Percentiles rank a stretch among this genome's conserved stretches.
Conservation (phyloP, 2,113 vertebrate genomes). For the Plecturocebus donacophilus region DNA sequence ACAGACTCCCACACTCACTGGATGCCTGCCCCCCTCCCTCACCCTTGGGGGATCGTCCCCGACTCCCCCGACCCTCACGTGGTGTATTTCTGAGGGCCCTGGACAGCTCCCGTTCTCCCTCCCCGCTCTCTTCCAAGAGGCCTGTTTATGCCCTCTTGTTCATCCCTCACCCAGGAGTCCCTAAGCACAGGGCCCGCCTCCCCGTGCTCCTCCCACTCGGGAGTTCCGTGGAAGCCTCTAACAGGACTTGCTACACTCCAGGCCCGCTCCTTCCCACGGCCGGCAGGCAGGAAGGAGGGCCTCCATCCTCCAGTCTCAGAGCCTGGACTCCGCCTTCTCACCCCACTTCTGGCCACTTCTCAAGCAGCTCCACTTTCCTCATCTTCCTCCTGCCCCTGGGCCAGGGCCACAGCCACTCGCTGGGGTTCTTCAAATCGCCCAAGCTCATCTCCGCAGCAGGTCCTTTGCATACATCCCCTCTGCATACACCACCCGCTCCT, state of each 20-base stretch:
- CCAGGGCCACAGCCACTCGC: background rate
- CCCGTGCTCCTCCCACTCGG: background rate
- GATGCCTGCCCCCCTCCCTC: background rate
- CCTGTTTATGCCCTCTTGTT: background rate
- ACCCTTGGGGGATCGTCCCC: background rate
- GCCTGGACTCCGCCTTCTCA: background rate
- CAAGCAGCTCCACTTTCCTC: too few species aligned
- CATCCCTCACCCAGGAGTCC: background rate
- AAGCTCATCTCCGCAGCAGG: background rate
- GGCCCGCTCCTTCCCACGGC: background rate
- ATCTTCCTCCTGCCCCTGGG: background rate
- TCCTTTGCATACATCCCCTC: background rate
- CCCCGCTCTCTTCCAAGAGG: background rate
- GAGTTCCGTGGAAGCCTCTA: background rate
- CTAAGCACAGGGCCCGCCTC: too few species aligned
- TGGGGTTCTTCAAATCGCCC: background rate
- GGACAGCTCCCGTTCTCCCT: background rate
- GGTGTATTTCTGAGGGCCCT: background rate
- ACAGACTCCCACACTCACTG: fast-evolving
- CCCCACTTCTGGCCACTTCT: background rate
- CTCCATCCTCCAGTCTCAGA: too few species aligned
- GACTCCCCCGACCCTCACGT: background rate
- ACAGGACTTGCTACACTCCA: background rate
- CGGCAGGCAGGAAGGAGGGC: background rate
- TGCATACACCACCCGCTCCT: background rate